Base-by-base conservation (phyloP, 2,797 vertebrate genomes). In the Hirundo rustica region DNA sequence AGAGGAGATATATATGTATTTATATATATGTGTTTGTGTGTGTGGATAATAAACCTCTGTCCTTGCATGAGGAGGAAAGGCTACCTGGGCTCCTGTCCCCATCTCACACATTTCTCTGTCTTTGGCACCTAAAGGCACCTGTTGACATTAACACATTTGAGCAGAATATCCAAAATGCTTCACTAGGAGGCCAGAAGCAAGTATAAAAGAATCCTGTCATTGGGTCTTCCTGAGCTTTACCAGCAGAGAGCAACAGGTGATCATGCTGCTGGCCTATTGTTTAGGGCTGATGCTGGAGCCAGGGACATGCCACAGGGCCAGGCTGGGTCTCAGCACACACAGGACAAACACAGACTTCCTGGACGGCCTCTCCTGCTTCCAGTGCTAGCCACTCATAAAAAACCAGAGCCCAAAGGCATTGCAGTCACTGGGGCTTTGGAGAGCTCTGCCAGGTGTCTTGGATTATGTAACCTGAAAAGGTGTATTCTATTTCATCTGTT, bases 231-330 rank as follows among this genome's bases (percentile, higher is more conserved):
- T 60, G 48, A 79, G 44, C 51, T 93, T 70, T 76, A 45, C 42
- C 67, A 82, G 82, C 42, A 73, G 88, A 76, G 71, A 92, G 75
- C 78, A 89, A 89, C n/a, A 75, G 25, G 48, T 47, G 58, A 51
- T 40, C 5, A 22, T 57, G 66, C 42, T 87, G 34, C 66, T 67
- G 3, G 2, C n/a, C 42, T 10, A 5, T 67, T 5, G 0, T 47
- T 82, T 72, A 23, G 66, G 29, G 44, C 61, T 45, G 30, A 5
- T 14, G 10, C 61, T 66, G 72, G 67, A 54, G 22, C 29, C 6
- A 4, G 36, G 42, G 47, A 32, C n/a, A 25, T 40, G 71, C 34
- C 26, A 36, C 4, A 7, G 36, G n/a, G 34, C 38, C 70, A 57
- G 42, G 74, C 61, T 57, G 44, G 14, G 6, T 23, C 50, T 79